Percentiles rank a stretch among this genome's conserved stretches.
These are phyloP conservation scores for Sycophila texana DNA, from an alignment of 2,888 invertebrate species.

Conservation along the genomic window DNA sequence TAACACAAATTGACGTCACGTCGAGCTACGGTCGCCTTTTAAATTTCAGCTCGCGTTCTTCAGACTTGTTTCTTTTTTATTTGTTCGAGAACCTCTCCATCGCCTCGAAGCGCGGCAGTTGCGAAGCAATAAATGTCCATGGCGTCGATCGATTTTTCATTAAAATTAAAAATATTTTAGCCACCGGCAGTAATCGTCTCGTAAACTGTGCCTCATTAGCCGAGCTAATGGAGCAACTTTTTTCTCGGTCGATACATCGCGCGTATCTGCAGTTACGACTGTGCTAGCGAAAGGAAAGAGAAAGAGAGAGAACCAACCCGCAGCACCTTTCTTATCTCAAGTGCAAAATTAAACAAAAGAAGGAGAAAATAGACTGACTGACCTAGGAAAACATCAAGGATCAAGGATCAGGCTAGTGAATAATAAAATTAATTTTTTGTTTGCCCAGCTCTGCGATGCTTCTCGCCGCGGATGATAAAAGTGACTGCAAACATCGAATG, in stretches of 20 bases:
- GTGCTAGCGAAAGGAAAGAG: too few species aligned
- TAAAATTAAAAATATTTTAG: constrained; percentile 5
- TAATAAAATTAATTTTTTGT: constrained; percentile 3
- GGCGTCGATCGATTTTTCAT: constrained; percentile 7
- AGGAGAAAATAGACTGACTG: background rate
- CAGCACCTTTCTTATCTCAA: background rate
- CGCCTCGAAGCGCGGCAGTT: background rate
- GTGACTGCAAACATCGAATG: background rate
- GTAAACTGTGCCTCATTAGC: background rate
- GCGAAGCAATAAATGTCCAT: background rate
- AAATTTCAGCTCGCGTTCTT: constrained; percentile 4
- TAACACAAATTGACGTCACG: too few species aligned
- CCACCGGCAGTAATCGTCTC: background rate
- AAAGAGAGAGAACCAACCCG: background rate
- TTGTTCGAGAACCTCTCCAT: background rate
- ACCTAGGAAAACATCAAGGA: background rate
- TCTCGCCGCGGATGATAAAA: background rate
- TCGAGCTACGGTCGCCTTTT: background rate
- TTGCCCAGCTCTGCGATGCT: too few species aligned
- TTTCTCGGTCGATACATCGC: background rate
- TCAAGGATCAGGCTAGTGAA: background rate
- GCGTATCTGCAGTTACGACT: background rate
- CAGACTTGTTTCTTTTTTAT: background rate
- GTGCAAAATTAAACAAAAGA: background rate
- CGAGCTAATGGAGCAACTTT: constrained; percentile 5